phyloP scores from a whole-genome alignment of 2,888 invertebrate species.

The Cremastinae sp. region DNA sequence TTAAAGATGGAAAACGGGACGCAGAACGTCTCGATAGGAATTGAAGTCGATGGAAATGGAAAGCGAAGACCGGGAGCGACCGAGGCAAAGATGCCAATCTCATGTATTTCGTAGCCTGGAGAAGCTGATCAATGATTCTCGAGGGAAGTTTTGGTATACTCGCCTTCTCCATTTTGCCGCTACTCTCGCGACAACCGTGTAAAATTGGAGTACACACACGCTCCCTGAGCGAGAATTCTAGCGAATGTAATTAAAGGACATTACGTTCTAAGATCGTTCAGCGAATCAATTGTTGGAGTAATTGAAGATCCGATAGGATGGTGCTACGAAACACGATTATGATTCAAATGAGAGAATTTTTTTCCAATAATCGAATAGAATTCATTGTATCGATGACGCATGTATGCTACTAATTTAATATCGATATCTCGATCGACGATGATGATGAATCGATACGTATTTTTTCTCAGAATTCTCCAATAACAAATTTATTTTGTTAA shows the following conservation, averaged over 20 bases:
- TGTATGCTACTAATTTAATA: too few relatives aligned
- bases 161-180: background rate
- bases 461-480: too few relatives aligned
- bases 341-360: too few relatives aligned
- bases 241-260: conserved; percentile 68
- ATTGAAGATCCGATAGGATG: conserved; percentile 60
- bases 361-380: too few relatives aligned
- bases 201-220: conserved; percentile 11
- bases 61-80: background rate
- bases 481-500: too few relatives aligned
- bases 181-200: background rate
- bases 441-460: too few relatives aligned
- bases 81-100: conserved; percentile 23
- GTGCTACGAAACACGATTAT: background rate
- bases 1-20: background rate
- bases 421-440: too few relatives aligned
- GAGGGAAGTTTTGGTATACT: conserved; percentile 43
- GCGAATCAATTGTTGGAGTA: conserved; percentile 70
- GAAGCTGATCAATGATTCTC: conserved; percentile 59
- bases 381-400: too few relatives aligned
- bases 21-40: conserved; percentile 15
- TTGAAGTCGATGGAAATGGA: conserved; percentile 15
- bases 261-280: conserved; percentile 71
- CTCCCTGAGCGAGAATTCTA: conserved; percentile 56
- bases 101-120: conserved; percentile 33